phyloP scores from a whole-genome alignment of 2,888 invertebrate genomes.

The Heliconius ismenius region DNA sequence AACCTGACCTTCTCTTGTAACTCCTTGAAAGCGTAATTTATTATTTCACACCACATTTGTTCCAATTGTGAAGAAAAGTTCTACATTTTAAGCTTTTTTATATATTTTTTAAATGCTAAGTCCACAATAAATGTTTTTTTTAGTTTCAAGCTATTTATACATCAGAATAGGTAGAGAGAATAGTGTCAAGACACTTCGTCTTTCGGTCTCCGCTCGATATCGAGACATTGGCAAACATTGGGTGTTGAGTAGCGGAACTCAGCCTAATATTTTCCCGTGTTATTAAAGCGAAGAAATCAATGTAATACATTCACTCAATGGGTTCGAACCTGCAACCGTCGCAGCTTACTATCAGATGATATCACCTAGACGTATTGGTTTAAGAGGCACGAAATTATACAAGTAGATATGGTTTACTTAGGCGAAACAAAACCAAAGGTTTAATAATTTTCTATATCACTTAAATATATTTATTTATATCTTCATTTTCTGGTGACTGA shows the following conservation, averaged over 20 bases:
- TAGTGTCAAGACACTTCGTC: background rate
- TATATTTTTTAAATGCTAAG: background rate
- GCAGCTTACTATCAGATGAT: too few relatives aligned
- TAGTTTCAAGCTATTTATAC: background rate
- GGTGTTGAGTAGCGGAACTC: background rate
- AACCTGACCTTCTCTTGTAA: constrained; percentile 20
- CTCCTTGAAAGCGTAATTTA: constrained; percentile 15
- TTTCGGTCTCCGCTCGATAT: background rate
- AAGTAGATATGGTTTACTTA: too few relatives aligned
- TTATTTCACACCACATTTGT: constrained; percentile 14
- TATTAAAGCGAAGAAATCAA: background rate
- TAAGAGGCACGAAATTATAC: too few relatives aligned
- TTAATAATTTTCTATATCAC: too few relatives aligned
- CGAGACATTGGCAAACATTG: background rate
- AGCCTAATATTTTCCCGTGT: background rate
- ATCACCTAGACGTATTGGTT: too few relatives aligned
- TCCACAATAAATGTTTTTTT: background rate
- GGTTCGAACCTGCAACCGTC: background rate
- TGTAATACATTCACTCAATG: background rate
- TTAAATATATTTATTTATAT: too few relatives aligned
- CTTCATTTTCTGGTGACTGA: too few relatives aligned
- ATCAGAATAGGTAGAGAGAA: background rate
- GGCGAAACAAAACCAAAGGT: too few relatives aligned
- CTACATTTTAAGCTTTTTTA: background rate
- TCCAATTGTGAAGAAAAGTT: background rate